These are phyloP conservation scores for Cybosia mesomella DNA, from an alignment of 2,888 invertebrate species.

Conservation along the genomic window DNA sequence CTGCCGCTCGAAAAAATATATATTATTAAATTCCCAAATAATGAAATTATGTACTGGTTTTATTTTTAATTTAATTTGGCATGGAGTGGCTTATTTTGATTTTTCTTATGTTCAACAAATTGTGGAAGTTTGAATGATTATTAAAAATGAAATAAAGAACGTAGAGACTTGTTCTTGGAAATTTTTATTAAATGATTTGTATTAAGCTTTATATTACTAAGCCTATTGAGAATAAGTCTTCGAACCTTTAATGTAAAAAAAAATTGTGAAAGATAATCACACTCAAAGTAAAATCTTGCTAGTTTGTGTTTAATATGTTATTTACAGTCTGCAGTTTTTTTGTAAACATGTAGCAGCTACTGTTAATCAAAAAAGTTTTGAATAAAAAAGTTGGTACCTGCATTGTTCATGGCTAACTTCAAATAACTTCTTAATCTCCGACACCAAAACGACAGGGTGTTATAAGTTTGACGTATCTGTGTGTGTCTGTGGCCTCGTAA, in stretches of 20 bases:
- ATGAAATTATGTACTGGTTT: constrained; percentile 22
- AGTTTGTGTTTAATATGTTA: not conserved
- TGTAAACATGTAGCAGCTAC: no score
- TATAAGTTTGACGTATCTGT: no score
- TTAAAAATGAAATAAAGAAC: not conserved
- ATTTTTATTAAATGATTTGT: not conserved
- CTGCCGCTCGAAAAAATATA: constrained; percentile 27
- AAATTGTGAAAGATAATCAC: not conserved
- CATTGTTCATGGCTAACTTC: no score
- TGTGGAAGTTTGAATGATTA: constrained; percentile 11
- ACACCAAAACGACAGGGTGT: no score
- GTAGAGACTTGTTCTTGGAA: not conserved
- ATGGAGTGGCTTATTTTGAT: constrained; percentile 5
- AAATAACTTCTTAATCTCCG: no score
- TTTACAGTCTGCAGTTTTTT: not conserved
- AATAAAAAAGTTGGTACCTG: no score
- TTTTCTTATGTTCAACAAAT: constrained; percentile 16
- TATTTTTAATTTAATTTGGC: constrained; percentile 19
- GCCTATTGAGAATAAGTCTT: no score
- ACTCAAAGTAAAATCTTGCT: not conserved
- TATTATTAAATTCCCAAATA: constrained; percentile 18
- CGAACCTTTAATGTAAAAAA: no score
- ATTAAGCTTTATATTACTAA: not conserved
- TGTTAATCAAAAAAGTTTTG: no score
- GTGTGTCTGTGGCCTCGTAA: no score